Percentiles rank a stretch among this genome's conserved stretches.
Conservation (phyloP, 1,140 invertebrate genomes). For the Arctopsyche grandis region DNA sequence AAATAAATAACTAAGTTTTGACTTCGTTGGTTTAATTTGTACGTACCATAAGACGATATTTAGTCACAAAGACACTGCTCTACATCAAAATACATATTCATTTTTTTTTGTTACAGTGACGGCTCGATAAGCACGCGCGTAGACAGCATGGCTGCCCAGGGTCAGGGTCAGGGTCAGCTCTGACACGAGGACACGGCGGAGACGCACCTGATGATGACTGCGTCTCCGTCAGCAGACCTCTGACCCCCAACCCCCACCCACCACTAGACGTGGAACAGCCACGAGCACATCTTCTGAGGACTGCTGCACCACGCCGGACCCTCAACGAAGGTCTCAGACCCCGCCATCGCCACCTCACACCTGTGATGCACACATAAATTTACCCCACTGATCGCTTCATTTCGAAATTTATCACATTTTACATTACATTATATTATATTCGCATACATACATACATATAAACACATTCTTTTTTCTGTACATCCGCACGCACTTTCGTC, state of each 20-base stretch:
- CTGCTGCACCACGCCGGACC: slow-evolving; percentile 31
- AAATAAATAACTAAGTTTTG: too few relatives aligned
- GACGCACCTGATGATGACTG: slow-evolving; percentile 54
- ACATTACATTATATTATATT: too few relatives aligned
- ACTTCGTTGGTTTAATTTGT: too few relatives aligned
- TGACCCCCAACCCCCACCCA: slow-evolving; percentile 47
- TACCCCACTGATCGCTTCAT: background rate
- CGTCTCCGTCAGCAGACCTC: slow-evolving; percentile 52
- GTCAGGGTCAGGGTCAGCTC: slow-evolving; percentile 31
- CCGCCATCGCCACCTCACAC: slow-evolving; percentile 24
- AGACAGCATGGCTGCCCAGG: slow-evolving; percentile 51
- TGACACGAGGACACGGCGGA: slow-evolving; percentile 55
- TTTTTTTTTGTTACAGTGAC: slow-evolving; percentile 47
- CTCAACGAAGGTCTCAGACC: background rate
- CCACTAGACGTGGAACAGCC: slow-evolving; percentile 55
- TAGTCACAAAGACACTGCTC: too few relatives aligned
- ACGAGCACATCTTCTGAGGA: slow-evolving; percentile 55
- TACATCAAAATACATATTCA: too few relatives aligned
- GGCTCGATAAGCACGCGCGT: slow-evolving; percentile 54
- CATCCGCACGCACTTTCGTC: background rate
- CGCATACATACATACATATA: background rate
- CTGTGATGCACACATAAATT: slow-evolving; percentile 15
- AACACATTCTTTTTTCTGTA: background rate
- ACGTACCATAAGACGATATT: too few relatives aligned
- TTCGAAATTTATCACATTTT: background rate